phyloP scores from a whole-genome alignment of 2,797 vertebrate genomes.

The Nasua narica region DNA sequence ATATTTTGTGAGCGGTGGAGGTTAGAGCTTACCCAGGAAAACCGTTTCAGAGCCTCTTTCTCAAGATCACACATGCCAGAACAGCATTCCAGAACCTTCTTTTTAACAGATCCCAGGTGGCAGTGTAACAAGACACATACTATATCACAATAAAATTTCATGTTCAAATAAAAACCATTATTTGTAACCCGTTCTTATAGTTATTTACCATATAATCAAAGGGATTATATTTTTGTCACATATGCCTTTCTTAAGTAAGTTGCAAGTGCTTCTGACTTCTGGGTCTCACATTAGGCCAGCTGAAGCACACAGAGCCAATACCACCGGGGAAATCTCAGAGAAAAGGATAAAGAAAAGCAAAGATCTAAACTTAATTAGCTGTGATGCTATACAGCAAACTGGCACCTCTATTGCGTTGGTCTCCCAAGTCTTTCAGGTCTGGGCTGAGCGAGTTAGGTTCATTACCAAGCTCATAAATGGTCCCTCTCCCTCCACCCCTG shows the following conservation, averaged over 20 bases:
- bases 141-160: constrained; percentile 22
- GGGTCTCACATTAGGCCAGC: neutral
- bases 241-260: constrained; percentile 39
- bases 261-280: neutral
- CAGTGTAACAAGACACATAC: neutral
- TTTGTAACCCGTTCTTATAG: constrained; percentile 10
- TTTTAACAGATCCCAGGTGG: neutral
- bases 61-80: neutral
- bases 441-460: neutral
- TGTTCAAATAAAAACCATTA: neutral
- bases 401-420: neutral
- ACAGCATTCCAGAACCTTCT: neutral
- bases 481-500: neutral
- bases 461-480: neutral
- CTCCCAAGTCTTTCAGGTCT: neutral
- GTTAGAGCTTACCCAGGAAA: neutral
- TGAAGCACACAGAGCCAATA: neutral
- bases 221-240: constrained; percentile 31
- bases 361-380: neutral
- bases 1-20: neutral
- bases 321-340: neutral
- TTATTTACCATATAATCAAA: constrained; percentile 33
- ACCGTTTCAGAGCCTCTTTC: neutral
- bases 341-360: neutral
- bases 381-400: neutral